Percentiles rank a stretch among this genome's conserved stretches.
phyloP scores from a whole-genome alignment of 1,140 invertebrate species.

The Leptopilina boulardi region DNA sequence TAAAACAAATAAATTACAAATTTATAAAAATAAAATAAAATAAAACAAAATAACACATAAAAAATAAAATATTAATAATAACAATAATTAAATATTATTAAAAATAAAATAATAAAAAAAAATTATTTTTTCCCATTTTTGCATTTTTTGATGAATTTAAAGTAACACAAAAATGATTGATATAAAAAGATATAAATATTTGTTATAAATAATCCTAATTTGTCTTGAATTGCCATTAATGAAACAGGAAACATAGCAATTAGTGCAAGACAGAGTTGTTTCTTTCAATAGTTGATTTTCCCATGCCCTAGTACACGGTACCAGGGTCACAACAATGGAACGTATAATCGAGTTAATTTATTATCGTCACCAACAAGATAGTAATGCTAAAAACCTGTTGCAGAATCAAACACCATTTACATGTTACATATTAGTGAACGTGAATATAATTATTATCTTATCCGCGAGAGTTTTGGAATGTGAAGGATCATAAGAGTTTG shows the following conservation, averaged over 20 bases:
- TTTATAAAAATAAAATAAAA: not conserved
- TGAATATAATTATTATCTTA: slow-evolving; percentile 31
- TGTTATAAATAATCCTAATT: not conserved
- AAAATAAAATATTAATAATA: too few relatives aligned
- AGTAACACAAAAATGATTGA: not conserved
- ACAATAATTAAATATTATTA: too few relatives aligned
- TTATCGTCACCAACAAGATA: slow-evolving; percentile 15
- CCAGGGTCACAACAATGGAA: slow-evolving; percentile 32
- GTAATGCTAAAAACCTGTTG: slow-evolving; percentile 30
- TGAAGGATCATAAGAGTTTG: not conserved
- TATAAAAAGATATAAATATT: not conserved
- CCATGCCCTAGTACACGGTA: slow-evolving; percentile 29
- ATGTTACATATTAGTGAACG: slow-evolving; percentile 16
- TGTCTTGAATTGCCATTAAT: slow-evolving; percentile 5
- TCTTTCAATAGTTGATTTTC: slow-evolving; percentile 26
- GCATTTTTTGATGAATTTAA: too few relatives aligned
- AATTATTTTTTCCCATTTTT: too few relatives aligned
- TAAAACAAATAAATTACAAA: not conserved
- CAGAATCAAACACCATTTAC: not conserved
- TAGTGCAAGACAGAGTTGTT: slow-evolving; percentile 32
- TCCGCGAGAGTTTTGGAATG: slow-evolving; percentile 21
- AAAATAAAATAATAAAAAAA: too few relatives aligned
- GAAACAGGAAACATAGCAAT: slow-evolving; percentile 31
- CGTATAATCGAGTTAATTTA: slow-evolving; percentile 30
- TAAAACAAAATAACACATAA: too few relatives aligned